Conservation (phyloP, 2,888 invertebrate genomes). For the Acanthosoma haemorrhoidale region DNA sequence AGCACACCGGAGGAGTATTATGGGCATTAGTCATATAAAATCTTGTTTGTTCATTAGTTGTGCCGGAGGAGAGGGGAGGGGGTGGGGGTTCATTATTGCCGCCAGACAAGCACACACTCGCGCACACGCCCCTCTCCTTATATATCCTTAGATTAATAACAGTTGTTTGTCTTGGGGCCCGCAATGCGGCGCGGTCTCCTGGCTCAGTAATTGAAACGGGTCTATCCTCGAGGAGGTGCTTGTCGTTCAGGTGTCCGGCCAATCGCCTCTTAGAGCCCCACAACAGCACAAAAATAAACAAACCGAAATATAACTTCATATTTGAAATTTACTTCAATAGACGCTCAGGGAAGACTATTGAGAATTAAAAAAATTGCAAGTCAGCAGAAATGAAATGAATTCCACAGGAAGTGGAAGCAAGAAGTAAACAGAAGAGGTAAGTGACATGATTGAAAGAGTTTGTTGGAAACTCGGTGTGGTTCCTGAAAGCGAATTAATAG, state of each 20-base stretch:
- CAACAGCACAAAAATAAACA: no score
- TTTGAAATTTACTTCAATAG: no score
- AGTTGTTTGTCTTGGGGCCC: conserved; percentile 27
- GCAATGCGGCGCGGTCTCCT: conserved; percentile 14
- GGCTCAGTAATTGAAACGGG: conserved; percentile 16
- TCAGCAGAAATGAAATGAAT: no score
- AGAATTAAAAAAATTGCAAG: no score
- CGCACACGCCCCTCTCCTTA: conserved; percentile 10
- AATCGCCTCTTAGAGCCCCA: no score
- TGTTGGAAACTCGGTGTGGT: no score
- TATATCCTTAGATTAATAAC: conserved; percentile 29
- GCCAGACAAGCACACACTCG: background rate
- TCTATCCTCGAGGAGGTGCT: background rate
- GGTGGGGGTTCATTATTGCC: conserved; percentile 26
- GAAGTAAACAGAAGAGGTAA: no score
- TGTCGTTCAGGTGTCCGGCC: background rate
- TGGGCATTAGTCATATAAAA: conserved; percentile 31
- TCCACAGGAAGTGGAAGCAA: no score
- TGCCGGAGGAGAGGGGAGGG: background rate
- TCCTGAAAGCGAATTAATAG: no score
- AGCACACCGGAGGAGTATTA: conserved; percentile 1
- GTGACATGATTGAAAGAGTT: no score
- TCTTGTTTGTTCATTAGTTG: conserved; percentile 30
- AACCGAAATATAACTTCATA: no score
- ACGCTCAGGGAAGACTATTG: no score